Base-by-base conservation (phyloP, 2,113 vertebrate species). In the Himantopus leucocephalus region DNA sequence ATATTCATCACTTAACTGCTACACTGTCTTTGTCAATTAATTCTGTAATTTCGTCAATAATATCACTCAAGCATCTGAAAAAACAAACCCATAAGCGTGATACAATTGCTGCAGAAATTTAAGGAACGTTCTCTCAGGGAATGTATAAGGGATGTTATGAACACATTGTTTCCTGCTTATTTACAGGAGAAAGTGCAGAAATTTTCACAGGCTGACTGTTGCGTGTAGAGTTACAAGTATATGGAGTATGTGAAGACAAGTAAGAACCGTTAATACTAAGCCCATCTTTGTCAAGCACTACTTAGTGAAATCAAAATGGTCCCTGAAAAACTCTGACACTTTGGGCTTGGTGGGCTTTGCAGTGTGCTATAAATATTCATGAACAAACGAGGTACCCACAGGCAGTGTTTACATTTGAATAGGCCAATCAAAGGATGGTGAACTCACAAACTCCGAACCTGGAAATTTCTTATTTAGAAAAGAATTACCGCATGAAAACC, bases 321-420 rank as follows among this genome's bases (percentile, higher is more conserved):
- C 55, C 45, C 95, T 77, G 76, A 80, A 92, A 92, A 89, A 83
- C 59, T 88, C 84, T 58, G 58, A 45, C 75, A 84, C 27, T 86
- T 88, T 75, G 77, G 94, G 55, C 43, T 80, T 74, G 90, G 92
- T 94, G 90, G 89, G 78, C 66, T 93, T 93, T 90, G 94, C 84
- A 89, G 35, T 68, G 43, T 60, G 22, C 29, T 90, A 96, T 96
- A 95, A 95, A 97, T 97, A 97, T 97, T 97, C 89, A 97, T 90
- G 75, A 90, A 50, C 50, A 79, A 94, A 96, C 6, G 47, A 95
- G 94, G 73, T 55, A 93, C 79, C 93, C 94, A 94, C 84, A 90
- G 85, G 91, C 94, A 97, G 66, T 94, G 96, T 96, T 97, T 97
- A 96, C 75, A 94, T 97, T 97, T 97, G 96, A 97, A 96, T 71